phyloP scores from a whole-genome alignment of 2,888 invertebrate genomes.

The Ormyrus rosae region DNA sequence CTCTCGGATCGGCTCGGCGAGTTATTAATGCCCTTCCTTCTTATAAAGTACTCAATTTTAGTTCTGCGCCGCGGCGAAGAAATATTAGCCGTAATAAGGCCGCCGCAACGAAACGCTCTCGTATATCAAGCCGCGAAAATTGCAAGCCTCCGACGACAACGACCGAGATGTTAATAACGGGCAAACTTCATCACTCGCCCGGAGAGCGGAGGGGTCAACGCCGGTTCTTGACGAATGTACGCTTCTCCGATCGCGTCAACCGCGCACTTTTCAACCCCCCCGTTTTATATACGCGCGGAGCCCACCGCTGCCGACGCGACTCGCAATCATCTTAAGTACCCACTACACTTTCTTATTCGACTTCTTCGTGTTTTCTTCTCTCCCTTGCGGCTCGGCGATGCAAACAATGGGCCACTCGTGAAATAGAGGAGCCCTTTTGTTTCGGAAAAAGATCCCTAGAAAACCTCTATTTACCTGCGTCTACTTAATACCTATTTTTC shows the following conservation, averaged over 20 bases:
- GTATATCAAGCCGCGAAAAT: slow-evolving; percentile 65
- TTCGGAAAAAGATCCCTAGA: too few species aligned
- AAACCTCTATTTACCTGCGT: too few species aligned
- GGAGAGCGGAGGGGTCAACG: slow-evolving; percentile 39
- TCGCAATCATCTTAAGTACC: neutral
- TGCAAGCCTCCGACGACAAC: slow-evolving; percentile 55
- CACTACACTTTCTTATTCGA: neutral
- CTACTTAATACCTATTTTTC: too few species aligned
- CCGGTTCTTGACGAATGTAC: slow-evolving; percentile 7
- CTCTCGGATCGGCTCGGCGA: slow-evolving; percentile 58
- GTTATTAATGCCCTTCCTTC: slow-evolving; percentile 68
- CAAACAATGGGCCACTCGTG: too few species aligned
- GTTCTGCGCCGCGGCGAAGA: slow-evolving; percentile 63
- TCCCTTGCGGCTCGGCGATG: too few species aligned
- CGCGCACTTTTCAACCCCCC: slow-evolving; percentile 8
- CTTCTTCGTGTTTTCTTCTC: too few species aligned
- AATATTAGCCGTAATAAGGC: slow-evolving; percentile 67
- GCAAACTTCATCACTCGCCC: slow-evolving; percentile 61
- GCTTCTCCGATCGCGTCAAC: neutral
- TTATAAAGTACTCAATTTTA: slow-evolving; percentile 70
- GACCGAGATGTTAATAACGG: slow-evolving; percentile 66
- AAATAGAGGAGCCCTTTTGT: too few species aligned
- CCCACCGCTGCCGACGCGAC: too few species aligned
- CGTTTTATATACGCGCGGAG: neutral
- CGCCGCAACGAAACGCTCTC: slow-evolving; percentile 57